Conservation (phyloP, 2,113 vertebrate species). For the Elanoides forficatus region DNA sequence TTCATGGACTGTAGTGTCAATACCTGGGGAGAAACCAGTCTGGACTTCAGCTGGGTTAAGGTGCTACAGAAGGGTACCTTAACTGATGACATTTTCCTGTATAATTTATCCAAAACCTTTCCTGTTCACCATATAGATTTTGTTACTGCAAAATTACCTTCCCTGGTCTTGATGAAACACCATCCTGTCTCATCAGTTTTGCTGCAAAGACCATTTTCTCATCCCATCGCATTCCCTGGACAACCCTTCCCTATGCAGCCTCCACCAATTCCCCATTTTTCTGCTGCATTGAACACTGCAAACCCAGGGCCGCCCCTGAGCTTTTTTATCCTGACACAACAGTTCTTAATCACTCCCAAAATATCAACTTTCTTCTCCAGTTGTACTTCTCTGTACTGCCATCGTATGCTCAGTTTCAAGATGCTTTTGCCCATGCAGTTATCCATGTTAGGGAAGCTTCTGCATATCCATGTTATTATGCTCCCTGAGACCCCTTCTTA, state of each 20-base stretch:
- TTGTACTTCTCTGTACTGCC: background rate
- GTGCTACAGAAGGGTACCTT: background rate
- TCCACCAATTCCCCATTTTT: background rate
- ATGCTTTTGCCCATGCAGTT: background rate
- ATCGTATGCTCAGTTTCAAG: background rate
- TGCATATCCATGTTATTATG: background rate
- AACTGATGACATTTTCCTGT: background rate
- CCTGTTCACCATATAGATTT: background rate
- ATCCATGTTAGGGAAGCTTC: background rate
- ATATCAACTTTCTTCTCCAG: background rate
- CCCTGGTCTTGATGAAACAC: background rate
- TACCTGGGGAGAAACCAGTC: background rate
- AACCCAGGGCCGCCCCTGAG: background rate
- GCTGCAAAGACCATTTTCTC: background rate
- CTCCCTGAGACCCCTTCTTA: background rate
- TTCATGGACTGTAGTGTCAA: background rate
- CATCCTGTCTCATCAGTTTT: background rate
- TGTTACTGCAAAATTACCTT: background rate
- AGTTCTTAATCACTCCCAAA: background rate
- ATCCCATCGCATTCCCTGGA: background rate
- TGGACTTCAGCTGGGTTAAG: background rate
- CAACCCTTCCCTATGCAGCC: background rate
- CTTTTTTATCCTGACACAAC: background rate
- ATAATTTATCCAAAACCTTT: background rate
- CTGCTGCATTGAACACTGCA: background rate